phyloP scores from a whole-genome alignment of 2,113 vertebrate genomes.

The Empidonax traillii region DNA sequence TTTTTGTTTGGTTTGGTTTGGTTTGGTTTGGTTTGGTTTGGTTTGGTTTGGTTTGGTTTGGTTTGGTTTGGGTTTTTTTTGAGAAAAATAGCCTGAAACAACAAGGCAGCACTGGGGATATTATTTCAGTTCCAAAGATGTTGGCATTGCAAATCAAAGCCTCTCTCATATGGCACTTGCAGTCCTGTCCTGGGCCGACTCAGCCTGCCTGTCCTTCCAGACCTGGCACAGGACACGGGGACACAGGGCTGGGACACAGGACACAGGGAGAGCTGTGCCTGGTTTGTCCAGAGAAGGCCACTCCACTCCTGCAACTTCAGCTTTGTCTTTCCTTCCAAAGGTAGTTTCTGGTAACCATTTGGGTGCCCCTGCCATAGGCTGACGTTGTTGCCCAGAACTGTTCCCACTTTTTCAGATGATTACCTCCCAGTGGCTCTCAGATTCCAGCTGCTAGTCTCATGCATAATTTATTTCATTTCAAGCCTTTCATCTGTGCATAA shows the following conservation, averaged over 20 bases:
- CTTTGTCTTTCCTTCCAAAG: background rate
- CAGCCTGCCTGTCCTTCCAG: background rate
- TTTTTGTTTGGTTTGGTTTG: background rate
- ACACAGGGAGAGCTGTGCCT: background rate
- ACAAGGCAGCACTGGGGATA: background rate
- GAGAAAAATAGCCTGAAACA: conserved; percentile 39
- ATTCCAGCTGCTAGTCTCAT: conserved; percentile 64
- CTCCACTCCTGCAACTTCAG: background rate
- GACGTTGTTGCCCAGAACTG: background rate
- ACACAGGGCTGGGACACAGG: background rate
- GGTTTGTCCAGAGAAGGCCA: background rate
- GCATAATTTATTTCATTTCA: conserved; percentile 71
- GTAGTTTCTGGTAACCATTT: background rate
- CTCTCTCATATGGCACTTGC: background rate
- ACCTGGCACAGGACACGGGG: background rate
- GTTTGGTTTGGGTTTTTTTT: no score
- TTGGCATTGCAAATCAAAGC: background rate
- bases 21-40: no score
- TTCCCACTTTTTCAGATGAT: conserved; percentile 46
- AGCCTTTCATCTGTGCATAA: conserved; percentile 50
- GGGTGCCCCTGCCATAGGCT: background rate
- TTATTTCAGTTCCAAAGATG: background rate
- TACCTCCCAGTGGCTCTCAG: conserved; percentile 58
- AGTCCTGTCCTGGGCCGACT: background rate
- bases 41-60: background rate